Base-by-base conservation (phyloP, 2,113 vertebrate species). In the Aviceda subcristata region DNA sequence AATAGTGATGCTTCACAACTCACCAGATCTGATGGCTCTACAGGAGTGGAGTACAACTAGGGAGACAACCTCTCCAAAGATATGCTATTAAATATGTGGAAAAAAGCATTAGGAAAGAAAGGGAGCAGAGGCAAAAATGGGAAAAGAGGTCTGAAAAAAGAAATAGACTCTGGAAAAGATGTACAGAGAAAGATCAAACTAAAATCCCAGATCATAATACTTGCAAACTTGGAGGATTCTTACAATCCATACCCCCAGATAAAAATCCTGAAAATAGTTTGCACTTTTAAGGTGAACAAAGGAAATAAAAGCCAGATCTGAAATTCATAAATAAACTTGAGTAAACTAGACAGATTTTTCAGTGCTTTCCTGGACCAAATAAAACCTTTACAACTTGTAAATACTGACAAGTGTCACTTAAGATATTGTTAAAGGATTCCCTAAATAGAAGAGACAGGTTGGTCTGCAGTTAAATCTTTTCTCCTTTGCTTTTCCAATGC, bases 361-460 rank as follows among this genome's bases (percentile, higher is more conserved):
- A 51, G 10, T 86, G 66, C 36, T 90, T 71, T 82, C 30, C 46
- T 83, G 79, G 62, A 89, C 56, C 64, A 68, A 81, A 92, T 87
- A 87, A 92, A 91, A 85, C 30, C 45, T 88, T 89, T 84, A 76
- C 51, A 82, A 94, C 69, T 95, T 94, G 90, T 57, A 90, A 96
- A 94, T 79, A 92, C 34, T 77, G 93, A 72, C 53, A 84, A 86
- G 15, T 43, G 32, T 91, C 76, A 62, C 60, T 81, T 84, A 38
- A 75, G 45, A 91, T 96, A 55, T 86, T 88, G 56, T 51, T 67
- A 96, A 94, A 95, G 41, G 26, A 88, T 74, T 86, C 74, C 50
- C 96, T 96, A 82, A 93, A 86, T 45, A 56, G 43, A 39, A 77
- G 75, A 93, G 85, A 92, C 57, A 92, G 51, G 41, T 73, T 92